Evolutionary conservation across 2,113 vertebrate genomes (phyloP), one percentile per base, ranked within the genome.

Genomic region (Limnothrissa miodon): DNA sequence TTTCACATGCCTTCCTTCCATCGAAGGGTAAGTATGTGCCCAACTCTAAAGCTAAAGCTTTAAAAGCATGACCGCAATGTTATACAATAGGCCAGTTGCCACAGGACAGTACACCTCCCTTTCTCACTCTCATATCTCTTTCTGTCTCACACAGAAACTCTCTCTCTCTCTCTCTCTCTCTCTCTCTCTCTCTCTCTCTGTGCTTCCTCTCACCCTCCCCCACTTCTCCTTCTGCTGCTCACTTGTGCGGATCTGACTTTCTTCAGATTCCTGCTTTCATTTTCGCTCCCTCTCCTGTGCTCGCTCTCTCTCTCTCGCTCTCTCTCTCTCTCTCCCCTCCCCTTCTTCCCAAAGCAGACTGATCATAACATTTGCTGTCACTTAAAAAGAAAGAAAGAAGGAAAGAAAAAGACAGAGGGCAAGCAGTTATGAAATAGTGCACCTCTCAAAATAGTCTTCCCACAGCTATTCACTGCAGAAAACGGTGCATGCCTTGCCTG

Each of bases 1-100:
- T 98, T 99, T 95, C 96, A 99, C 90, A 95, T 97, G 93, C 97
- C 97, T 94, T 96, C 97, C 89, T 94, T 96, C 90, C 95, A 97
- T 91, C 96, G 94, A 96, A 95, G 95, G 96, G 98, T 99, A 89
- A 96, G 97, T 95, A 91, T 81, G 29, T 81, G 21, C 19, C 42
- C 9, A n/a, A 2, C 17, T n/a, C n/a, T n/a, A n/a, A n/a, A n/a
- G n/a, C n/a, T n/a, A n/a, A n/a, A n/a, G n/a, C n/a, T n/a, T n/a
- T n/a, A n/a, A n/a, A n/a, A n/a, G n/a, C n/a, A n/a, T n/a, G n/a
- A n/a, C n/a, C n/a, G n/a, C n/a, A n/a, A n/a, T n/a, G n/a, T n/a
- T n/a, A n/a, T n/a, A n/a, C n/a, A n/a, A n/a, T n/a, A n/a, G n/a
- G n/a, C n/a, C n/a, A n/a, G n/a, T n/a, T n/a, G n/a, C n/a, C n/a